These are phyloP conservation scores for Phylloscopus collybita DNA, from an alignment of 2,797 vertebrate genomes.

Conservation along the genomic window DNA sequence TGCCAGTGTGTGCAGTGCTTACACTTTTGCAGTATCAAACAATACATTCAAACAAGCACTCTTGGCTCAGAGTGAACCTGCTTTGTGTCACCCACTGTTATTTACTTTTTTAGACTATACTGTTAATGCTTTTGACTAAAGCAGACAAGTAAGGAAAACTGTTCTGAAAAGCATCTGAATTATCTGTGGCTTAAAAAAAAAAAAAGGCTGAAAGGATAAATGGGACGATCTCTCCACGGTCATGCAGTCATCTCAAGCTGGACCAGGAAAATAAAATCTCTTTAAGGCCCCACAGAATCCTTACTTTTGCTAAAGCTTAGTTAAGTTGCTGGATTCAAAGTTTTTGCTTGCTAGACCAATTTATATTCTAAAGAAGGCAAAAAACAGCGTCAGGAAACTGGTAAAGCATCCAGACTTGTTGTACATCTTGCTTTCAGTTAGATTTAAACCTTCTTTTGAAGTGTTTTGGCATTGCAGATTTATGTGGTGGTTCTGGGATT, in stretches of 20 bases:
- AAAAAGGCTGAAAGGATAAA: neutral
- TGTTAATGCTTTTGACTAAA: neutral
- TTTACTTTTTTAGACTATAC: constrained; percentile 19
- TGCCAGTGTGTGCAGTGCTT: neutral
- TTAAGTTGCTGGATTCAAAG: neutral
- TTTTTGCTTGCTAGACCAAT: neutral
- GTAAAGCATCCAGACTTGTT: constrained; percentile 24
- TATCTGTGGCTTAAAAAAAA: neutral
- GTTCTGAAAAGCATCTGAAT: neutral
- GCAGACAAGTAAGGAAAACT: neutral
- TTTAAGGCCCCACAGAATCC: neutral
- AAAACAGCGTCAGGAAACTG: constrained; percentile 11
- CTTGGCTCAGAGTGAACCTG: neutral
- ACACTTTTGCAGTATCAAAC: neutral
- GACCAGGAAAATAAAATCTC: neutral
- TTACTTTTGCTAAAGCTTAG: neutral
- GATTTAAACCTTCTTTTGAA: constrained; percentile 18
- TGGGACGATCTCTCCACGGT: neutral
- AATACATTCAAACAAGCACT: constrained; percentile 11
- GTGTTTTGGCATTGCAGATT: constrained; percentile 26
- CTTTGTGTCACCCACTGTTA: neutral
- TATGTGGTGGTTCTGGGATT: neutral
- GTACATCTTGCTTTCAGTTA: constrained; percentile 34
- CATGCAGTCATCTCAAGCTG: neutral
- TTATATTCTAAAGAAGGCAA: constrained; percentile 35